These are phyloP conservation scores for Scolanthus callimorphus DNA, from an alignment of 92 coral and sea anemone genomes.

Conservation along the genomic window DNA sequence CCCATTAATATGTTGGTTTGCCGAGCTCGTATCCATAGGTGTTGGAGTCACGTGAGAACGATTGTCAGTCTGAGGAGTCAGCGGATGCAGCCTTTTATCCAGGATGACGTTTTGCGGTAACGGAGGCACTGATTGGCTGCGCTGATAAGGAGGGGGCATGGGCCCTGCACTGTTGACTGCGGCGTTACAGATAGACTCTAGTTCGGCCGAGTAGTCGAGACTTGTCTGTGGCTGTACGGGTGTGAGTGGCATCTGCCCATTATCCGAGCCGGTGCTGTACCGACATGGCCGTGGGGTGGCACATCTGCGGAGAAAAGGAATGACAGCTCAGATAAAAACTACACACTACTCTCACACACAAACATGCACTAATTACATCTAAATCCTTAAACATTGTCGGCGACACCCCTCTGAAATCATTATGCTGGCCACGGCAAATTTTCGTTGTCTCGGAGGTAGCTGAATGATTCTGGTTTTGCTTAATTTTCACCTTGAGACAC, in stretches of 20 bases:
- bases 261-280: slow-evolving; percentile 60
- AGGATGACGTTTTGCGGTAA: slow-evolving; percentile 77
- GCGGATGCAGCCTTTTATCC: slow-evolving; percentile 86
- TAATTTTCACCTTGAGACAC: too few relatives aligned
- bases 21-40: slow-evolving; percentile 67
- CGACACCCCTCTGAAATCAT: too few relatives aligned
- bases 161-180: slow-evolving; percentile 47
- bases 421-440: too few relatives aligned
- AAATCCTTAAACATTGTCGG: too few relatives aligned
- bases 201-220: slow-evolving; percentile 78
- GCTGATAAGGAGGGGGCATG: slow-evolving; percentile 77
- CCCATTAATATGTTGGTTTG: slow-evolving; percentile 82
- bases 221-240: slow-evolving; percentile 46
- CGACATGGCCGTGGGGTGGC: slow-evolving; percentile 67
- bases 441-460: too few relatives aligned
- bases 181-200: slow-evolving; percentile 79
- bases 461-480: too few relatives aligned
- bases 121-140: slow-evolving; percentile 98
- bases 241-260: slow-evolving; percentile 57
- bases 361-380: too few relatives aligned
- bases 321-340: too few relatives aligned
- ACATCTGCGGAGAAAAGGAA: not conserved
- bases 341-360: too few relatives aligned
- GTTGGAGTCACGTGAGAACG: slow-evolving; percentile 76
- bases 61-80: slow-evolving; percentile 91